phyloP scores from a whole-genome alignment of 2,113 vertebrate genomes.

The Pantherophis guttatus region DNA sequence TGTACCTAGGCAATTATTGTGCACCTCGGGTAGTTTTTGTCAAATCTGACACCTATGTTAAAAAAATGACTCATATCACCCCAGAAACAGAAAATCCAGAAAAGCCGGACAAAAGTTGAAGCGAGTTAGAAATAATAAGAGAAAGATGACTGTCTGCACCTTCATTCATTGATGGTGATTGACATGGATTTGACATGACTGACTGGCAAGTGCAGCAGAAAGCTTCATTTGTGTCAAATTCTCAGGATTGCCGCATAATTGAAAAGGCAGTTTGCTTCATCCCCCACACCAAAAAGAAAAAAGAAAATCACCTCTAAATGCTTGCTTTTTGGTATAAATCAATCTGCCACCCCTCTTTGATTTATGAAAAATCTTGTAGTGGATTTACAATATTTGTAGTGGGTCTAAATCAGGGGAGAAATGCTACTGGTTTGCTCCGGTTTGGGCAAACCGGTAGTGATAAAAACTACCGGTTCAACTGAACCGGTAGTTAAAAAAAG shows the following conservation, averaged over 20 bases:
- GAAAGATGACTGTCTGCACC: background rate
- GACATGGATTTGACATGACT: constrained; percentile 7
- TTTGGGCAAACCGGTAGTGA: no score
- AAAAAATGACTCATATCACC: background rate
- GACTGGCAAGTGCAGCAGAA: background rate
- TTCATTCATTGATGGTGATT: background rate
- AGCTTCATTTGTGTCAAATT: background rate
- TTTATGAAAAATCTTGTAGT: background rate
- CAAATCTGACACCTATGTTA: background rate
- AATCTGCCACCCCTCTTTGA: background rate
- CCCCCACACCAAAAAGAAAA: background rate
- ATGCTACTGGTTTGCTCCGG: no score
- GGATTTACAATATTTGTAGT: no score
- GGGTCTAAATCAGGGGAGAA: no score
- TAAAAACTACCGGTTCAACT: no score
- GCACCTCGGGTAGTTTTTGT: background rate
- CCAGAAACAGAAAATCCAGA: background rate
- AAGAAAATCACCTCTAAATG: background rate
- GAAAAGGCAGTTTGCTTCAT: background rate
- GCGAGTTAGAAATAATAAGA: background rate
- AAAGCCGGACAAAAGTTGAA: background rate
- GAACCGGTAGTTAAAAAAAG: no score
- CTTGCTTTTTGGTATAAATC: background rate
- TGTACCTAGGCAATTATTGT: background rate
- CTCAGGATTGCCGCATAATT: constrained; percentile 1